Conservation (phyloP, 2,888 invertebrate genomes). For the Catocala nupta region DNA sequence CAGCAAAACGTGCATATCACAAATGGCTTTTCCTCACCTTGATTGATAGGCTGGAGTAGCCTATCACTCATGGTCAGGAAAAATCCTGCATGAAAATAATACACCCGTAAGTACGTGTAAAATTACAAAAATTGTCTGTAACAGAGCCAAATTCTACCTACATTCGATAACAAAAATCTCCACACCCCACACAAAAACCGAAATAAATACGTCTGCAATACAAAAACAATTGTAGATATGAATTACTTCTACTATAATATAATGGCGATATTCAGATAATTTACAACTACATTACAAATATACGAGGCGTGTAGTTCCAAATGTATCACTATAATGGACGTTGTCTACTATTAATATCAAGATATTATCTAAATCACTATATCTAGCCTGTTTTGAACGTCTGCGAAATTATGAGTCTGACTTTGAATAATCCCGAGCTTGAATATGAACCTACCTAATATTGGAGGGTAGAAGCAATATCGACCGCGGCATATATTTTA, state of each 20-base stretch:
- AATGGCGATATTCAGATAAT: slow-evolving; percentile 24
- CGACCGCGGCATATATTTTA: too few species aligned
- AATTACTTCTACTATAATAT: slow-evolving; percentile 30
- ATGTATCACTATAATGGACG: slow-evolving; percentile 52
- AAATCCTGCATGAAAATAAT: too few species aligned
- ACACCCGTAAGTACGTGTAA: too few species aligned
- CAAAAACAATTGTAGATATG: slow-evolving; percentile 31
- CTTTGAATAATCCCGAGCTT: slow-evolving; percentile 30
- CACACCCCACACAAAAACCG: too few species aligned
- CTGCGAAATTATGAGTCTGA: slow-evolving; percentile 33
- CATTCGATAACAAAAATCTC: too few species aligned
- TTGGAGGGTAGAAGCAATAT: too few species aligned
- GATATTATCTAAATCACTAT: slow-evolving; percentile 48
- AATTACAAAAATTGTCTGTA: too few species aligned
- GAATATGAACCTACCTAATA: neutral
- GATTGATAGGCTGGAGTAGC: too few species aligned
- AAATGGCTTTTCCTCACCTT: too few species aligned
- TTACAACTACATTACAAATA: slow-evolving; percentile 20
- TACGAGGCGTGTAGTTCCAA: slow-evolving; percentile 28
- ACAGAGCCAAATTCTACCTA: too few species aligned
- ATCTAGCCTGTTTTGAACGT: slow-evolving; percentile 42
- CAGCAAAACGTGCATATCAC: too few species aligned
- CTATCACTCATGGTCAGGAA: too few species aligned
- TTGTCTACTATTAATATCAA: slow-evolving; percentile 48
- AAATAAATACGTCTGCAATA: slow-evolving; percentile 11